A percentile compares a stretch with the other conserved stretches of the same genome.
Evolutionary conservation across 1,140 invertebrate genomes (phyloP).

Genomic region (Diabrotica undecimpunctata): DNA sequence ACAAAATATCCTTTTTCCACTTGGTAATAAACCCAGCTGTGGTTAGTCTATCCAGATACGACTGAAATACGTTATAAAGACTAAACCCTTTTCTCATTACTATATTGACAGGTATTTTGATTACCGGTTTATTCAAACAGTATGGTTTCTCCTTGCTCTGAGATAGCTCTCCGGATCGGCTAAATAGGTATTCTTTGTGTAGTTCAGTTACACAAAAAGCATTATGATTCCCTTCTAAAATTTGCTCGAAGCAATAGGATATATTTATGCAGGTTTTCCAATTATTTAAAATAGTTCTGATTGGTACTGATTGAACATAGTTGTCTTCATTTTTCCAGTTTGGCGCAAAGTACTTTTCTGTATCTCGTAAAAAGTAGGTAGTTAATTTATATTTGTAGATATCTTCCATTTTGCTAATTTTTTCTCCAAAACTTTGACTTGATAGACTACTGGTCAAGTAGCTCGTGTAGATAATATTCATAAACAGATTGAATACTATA

Average conservation of each 20-base stretch:
- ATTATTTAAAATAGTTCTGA: slow-evolving; percentile 5
- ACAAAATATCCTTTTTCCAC: slow-evolving; percentile 13
- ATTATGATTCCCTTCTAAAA: neutral
- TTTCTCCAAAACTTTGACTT: slow-evolving; percentile 9
- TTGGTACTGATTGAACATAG: neutral
- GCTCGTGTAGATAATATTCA: slow-evolving; percentile 9
- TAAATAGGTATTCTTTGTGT: slow-evolving; percentile 13
- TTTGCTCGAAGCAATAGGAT: neutral
- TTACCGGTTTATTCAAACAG: slow-evolving; percentile 5
- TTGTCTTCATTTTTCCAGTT: neutral
- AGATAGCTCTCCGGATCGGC: neutral
- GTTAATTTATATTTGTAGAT: slow-evolving; percentile 14
- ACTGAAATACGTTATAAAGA: slow-evolving; percentile 2
- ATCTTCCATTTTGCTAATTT: slow-evolving; percentile 1
- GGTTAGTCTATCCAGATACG: slow-evolving; percentile 3
- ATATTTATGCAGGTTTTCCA: slow-evolving; percentile 8
- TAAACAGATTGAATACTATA: slow-evolving; percentile 11
- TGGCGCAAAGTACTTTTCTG: neutral
- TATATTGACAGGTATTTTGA: slow-evolving; percentile 5
- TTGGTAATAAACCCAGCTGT: slow-evolving; percentile 11
- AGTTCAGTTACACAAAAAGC: slow-evolving; percentile 9
- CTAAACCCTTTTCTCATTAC: slow-evolving; percentile 15
- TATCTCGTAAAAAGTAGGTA: slow-evolving; percentile 5
- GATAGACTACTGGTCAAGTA: slow-evolving; percentile 14
- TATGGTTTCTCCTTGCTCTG: neutral